Evolutionary conservation across 2,797 vertebrate species (phyloP).

Genomic region (Chelmon rostratus): DNA sequence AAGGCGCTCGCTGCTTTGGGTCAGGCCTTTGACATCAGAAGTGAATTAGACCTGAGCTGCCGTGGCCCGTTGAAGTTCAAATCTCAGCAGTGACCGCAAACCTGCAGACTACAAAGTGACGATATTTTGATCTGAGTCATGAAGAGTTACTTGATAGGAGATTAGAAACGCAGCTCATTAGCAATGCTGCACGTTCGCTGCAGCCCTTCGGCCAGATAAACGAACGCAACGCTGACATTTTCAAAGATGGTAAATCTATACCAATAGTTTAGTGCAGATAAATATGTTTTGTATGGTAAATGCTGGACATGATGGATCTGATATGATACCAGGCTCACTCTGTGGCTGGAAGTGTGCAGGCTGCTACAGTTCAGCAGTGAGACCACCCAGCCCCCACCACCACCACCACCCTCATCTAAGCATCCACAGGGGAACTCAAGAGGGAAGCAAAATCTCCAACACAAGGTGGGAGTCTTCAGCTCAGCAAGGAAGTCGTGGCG

Average conservation of each 20-base stretch:
- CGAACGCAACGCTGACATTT: background rate
- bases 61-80: slow-evolving; percentile 17
- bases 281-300: background rate
- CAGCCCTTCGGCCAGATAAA: background rate
- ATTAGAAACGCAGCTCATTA: slow-evolving; percentile 1
- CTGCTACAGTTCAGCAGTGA: slow-evolving; percentile 47
- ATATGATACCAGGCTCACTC: background rate
- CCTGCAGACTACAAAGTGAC: slow-evolving; percentile 20
- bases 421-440: slow-evolving; percentile 62
- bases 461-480: slow-evolving; percentile 57
- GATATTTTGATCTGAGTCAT: slow-evolving; percentile 6
- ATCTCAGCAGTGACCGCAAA: slow-evolving; percentile 5
- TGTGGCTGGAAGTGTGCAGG: slow-evolving; percentile 27
- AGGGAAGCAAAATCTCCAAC: slow-evolving; percentile 56
- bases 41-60: slow-evolving; percentile 19
- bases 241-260: slow-evolving; percentile 1
- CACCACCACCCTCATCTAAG: slow-evolving; percentile 47
- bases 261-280: slow-evolving; percentile 7
- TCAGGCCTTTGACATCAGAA: slow-evolving; percentile 42
- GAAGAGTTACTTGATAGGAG: slow-evolving; percentile 1
- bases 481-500: slow-evolving; percentile 61
- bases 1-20: background rate
- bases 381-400: slow-evolving; percentile 46
- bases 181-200: background rate
- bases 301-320: background rate